Base-by-base conservation (phyloP, 2,113 vertebrate genomes). In the Xiphophorus maculatus region DNA sequence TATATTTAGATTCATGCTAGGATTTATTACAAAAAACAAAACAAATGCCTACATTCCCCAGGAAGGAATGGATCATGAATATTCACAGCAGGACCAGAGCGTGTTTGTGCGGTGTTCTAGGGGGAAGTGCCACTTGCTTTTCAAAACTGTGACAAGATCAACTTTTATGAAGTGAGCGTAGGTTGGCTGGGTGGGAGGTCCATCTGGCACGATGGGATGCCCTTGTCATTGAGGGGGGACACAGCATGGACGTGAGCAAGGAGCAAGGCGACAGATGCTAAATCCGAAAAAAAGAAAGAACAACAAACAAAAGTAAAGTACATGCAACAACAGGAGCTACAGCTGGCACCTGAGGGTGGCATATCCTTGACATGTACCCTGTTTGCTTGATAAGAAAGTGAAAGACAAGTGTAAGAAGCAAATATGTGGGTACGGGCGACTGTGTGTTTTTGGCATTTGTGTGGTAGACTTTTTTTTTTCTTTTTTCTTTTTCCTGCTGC, bases 181-280 rank as follows among this genome's bases (percentile, higher is more conserved):
- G 85, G 88, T 81, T 84, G 72, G 74, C 83, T 69, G 71, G 74
- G 87, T 84, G 83, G 89, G 90, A 89, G 89, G 88, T 89, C 93
- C 93, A 94, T 93, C 92, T 94, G 93, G 93, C 88, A 25, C 85
- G 48, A 83, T 87, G 87, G 90, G 86, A 87, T 80, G 89, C 89
- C 90, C 89, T 94, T 93, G 88, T 90, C 88, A 85, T 83, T 87
- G 77, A 87, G 66, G 73, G 79, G 78, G 79, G 85, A 84, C 82
- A 75, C 87, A 89, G 88, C 89, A 86, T 83, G 81, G 89, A 92
- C 88, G 63, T 65, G 51, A 80, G 81, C 82, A 84, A 69, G 72
- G 77, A 90, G 86, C 80, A 80, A 73, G 87, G 66, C 73, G 88
- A 93, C 92, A 93, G 90, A 93, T 93, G 93, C 82, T 87, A 83